phyloP scores from a whole-genome alignment of 2,113 vertebrate genomes.

The Cinclus cinclus region DNA sequence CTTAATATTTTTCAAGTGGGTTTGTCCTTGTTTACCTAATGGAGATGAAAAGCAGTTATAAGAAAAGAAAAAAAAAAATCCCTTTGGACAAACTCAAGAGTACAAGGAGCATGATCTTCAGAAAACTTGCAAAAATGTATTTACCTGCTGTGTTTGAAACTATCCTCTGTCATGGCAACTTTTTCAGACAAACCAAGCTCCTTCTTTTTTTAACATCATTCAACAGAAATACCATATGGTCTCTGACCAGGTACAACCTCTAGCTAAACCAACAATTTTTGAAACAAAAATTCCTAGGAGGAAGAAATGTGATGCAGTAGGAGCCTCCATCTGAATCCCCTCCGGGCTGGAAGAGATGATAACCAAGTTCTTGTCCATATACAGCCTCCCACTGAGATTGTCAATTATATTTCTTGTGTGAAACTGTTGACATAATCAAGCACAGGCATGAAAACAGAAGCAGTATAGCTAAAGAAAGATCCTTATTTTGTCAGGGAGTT shows the following conservation, averaged over 20 bases:
- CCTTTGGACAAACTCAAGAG: background rate
- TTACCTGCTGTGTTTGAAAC: background rate
- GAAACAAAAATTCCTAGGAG: background rate
- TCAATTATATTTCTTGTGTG: background rate
- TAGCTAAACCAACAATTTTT: background rate
- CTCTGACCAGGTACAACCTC: background rate
- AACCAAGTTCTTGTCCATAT: background rate
- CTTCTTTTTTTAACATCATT: background rate
- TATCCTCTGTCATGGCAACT: background rate
- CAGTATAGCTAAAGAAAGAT: conserved; percentile 7
- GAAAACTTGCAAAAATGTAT: background rate
- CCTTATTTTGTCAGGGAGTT: background rate
- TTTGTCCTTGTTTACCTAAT: background rate
- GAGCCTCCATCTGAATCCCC: background rate
- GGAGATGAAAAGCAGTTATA: background rate
- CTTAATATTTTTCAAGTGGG: background rate
- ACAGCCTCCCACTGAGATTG: background rate
- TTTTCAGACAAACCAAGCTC: background rate
- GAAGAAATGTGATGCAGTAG: background rate
- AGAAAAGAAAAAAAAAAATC: background rate
- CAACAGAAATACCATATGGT: background rate
- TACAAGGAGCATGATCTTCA: background rate
- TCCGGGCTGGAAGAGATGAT: background rate
- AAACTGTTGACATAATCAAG: conserved; percentile 1
- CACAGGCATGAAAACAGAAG: background rate